phyloP scores from a whole-genome alignment of 1,140 invertebrate genomes.

The Oreohelix idahoensis region DNA sequence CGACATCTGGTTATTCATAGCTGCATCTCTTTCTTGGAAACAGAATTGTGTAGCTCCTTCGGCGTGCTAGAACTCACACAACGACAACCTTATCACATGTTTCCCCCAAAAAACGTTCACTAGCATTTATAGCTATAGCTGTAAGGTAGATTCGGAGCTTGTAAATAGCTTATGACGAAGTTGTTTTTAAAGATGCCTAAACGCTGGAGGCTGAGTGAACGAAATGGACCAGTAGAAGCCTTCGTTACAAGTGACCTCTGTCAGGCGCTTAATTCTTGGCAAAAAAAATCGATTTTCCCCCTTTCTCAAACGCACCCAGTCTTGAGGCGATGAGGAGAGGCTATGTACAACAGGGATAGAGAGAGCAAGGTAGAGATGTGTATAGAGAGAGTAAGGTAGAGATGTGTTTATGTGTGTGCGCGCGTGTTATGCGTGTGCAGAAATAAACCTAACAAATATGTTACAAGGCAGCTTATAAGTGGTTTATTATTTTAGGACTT shows the following conservation, averaged over 20 bases:
- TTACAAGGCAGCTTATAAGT: too few relatives aligned
- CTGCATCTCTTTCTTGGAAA: neutral
- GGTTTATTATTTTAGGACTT: too few relatives aligned
- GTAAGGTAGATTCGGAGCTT: too few relatives aligned
- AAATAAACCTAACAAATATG: too few relatives aligned
- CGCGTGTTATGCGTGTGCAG: too few relatives aligned
- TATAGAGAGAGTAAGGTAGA: too few relatives aligned
- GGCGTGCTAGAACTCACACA: too few relatives aligned
- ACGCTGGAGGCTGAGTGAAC: neutral
- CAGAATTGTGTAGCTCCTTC: neutral
- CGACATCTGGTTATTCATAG: slow-evolving; percentile 5
- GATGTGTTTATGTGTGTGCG: too few relatives aligned
- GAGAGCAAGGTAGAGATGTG: neutral
- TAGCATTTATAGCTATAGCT: too few relatives aligned
- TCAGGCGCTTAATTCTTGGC: neutral
- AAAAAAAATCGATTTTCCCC: neutral
- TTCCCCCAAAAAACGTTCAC: too few relatives aligned
- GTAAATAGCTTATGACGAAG: too few relatives aligned
- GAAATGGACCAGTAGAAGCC: neutral
- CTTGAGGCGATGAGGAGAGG: neutral
- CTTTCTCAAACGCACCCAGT: neutral
- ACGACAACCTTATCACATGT: too few relatives aligned
- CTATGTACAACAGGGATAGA: neutral
- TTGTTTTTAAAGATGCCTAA: neutral
- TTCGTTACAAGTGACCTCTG: neutral